Base-by-base conservation (phyloP, 2,113 vertebrate genomes). In the Desmodus rotundus region DNA sequence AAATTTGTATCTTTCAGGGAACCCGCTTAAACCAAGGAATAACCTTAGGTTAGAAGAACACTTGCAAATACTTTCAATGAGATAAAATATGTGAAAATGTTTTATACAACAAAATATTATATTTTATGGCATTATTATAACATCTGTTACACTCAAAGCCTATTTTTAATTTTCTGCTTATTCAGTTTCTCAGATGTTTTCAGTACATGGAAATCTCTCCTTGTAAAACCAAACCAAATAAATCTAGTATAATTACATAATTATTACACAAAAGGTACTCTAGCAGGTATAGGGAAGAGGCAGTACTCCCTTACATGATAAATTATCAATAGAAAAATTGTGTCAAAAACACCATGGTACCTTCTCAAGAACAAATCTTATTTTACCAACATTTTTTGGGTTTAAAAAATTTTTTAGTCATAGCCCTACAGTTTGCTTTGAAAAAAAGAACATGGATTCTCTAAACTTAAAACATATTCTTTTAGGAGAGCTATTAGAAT, bases 141-240 rank as follows among this genome's bases (percentile, higher is more conserved):
- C 17, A 90, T 65, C 38, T 81, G 4, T 77, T 67, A 92, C 26
- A 82, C 70, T 74, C 12, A 36, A 58, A 36, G 8, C n/a, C 43
- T 74, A 15, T 89, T 86, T 95, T 96, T 56, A 87, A 92, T 83
- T 96, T 93, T 28, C 65, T 93, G 15, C 31, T 84, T 83, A 28
- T 92, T 88, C 67, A 28, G 10, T 87, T 95, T 95, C 28, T 74
- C 43, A 92, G 17, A 65, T 65, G 33, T 92, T 89, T 96, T 70
- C 33, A 88, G 19, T 56, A 41, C 43, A 24, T 94, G 61, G 89
- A 90, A 91, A 67, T 74, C 26, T 81, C 20, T 93, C 43, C 43
- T 63, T 88, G 6, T 88, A 91, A 91, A 95, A 81, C 16, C 24
- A 45, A 17, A 77, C 52, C 72, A 85, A 92, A 33, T 65, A 83